Evolutionary conservation across 2,113 vertebrate species (phyloP).

Genomic region (Poicephalus gulielmi): DNA sequence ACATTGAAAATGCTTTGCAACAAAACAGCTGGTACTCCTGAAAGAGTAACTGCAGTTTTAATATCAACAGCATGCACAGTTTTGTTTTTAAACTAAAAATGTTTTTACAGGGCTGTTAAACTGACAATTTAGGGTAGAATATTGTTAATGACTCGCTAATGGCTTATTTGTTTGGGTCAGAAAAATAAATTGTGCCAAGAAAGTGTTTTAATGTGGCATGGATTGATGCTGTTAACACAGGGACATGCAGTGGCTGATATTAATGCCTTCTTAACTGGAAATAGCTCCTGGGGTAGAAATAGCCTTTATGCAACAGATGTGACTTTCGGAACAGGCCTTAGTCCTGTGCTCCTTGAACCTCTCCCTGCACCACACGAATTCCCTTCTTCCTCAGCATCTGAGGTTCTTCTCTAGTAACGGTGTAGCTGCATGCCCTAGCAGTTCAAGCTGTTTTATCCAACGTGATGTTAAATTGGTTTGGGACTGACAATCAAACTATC

Average conservation of each 20-base stretch:
- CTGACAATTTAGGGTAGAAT: conserved; percentile 66
- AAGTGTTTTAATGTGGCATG: conserved; percentile 63
- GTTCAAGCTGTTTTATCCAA: background rate
- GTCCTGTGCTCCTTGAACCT: background rate
- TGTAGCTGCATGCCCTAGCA: background rate
- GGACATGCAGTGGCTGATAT: background rate
- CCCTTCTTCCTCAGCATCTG: background rate
- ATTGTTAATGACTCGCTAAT: conserved; percentile 68
- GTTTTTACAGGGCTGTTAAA: conserved; percentile 60
- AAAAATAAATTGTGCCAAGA: conserved; percentile 71
- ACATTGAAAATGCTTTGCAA: no score
- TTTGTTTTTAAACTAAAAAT: conserved; percentile 48
- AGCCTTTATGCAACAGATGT: background rate
- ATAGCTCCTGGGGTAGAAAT: conserved; percentile 6
- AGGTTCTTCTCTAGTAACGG: background rate
- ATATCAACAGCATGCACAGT: conserved; percentile 51
- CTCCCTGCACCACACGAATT: background rate
- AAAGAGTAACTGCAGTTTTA: conserved; percentile 54
- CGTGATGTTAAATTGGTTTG: background rate
- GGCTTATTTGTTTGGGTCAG: conserved; percentile 67
- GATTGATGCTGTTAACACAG: conserved; percentile 46
- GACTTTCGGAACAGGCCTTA: background rate
- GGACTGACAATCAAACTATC: background rate
- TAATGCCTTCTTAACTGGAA: conserved; percentile 27
- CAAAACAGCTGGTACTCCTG: conserved; percentile 28